Percentiles rank a stretch among this genome's conserved stretches.
These are phyloP conservation scores for Eleutherodactylus coqui DNA, from an alignment of 2,797 vertebrate species.

Conservation along the genomic window DNA sequence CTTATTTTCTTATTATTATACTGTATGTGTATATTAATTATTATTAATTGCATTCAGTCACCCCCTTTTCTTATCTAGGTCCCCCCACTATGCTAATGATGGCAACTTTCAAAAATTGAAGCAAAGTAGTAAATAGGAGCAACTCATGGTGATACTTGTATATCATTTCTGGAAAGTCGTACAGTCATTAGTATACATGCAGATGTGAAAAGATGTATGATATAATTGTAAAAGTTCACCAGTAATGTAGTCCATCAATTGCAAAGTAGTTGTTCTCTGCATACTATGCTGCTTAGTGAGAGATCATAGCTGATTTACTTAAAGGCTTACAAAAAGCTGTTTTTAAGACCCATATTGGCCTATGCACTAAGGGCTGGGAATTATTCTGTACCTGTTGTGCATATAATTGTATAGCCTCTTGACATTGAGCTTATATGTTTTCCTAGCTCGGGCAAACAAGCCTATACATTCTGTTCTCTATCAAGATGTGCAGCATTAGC, in stretches of 20 bases:
- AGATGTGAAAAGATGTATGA: slow-evolving; percentile 13
- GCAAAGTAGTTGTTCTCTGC: slow-evolving; percentile 11
- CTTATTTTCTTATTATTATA: no score
- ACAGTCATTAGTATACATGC: slow-evolving; percentile 6
- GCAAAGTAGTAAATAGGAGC: background rate
- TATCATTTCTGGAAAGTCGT: background rate
- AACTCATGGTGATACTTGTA: background rate
- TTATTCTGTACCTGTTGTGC: slow-evolving; percentile 50
- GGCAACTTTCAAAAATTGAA: background rate
- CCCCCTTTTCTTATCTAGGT: background rate
- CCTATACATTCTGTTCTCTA: slow-evolving; percentile 56
- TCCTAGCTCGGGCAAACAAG: slow-evolving; percentile 52
- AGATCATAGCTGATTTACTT: slow-evolving; percentile 52
- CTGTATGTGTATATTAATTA: no score
- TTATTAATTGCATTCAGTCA: background rate
- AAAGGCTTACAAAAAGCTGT: slow-evolving; percentile 41
- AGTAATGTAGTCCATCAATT: slow-evolving; percentile 22
- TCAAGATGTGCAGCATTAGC: slow-evolving; percentile 58
- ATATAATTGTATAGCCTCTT: slow-evolving; percentile 45
- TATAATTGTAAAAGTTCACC: slow-evolving; percentile 17
- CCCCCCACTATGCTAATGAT: background rate
- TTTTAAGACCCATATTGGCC: slow-evolving; percentile 25
- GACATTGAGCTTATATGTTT: slow-evolving; percentile 52
- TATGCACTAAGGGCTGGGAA: slow-evolving; percentile 39
- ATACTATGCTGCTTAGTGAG: slow-evolving; percentile 42